Evolutionary conservation across 2,888 invertebrate species (phyloP).

Genomic region (Kryphioiulus occultus): DNA sequence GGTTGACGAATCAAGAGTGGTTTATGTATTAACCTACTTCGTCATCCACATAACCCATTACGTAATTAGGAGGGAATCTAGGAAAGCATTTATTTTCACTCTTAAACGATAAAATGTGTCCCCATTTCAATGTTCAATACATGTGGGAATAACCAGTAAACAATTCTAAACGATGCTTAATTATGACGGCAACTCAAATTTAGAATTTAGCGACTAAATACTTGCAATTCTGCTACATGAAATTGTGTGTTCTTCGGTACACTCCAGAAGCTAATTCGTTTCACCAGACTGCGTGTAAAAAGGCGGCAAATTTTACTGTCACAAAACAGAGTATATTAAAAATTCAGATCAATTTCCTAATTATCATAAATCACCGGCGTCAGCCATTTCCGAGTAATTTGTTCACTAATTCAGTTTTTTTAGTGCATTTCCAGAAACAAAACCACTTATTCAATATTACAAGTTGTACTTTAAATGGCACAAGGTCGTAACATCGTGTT

Average conservation of each 20-base stretch:
- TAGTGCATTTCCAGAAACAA: not conserved
- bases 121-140: not conserved
- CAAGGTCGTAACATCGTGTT: not conserved
- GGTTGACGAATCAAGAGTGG: conserved; percentile 4
- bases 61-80: not conserved
- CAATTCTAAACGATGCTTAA: too few relatives aligned
- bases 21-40: not conserved
- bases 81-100: not conserved
- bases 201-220: too few relatives aligned
- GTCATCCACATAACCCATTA: not conserved
- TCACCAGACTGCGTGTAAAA: too few relatives aligned
- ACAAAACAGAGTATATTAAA: not conserved
- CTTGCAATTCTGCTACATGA: too few relatives aligned
- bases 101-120: not conserved
- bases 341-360: not conserved
- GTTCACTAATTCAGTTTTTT: not conserved
- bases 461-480: not conserved
- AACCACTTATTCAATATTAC: not conserved
- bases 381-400: not conserved
- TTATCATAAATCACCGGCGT: not conserved
- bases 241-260: too few relatives aligned
- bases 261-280: too few relatives aligned
- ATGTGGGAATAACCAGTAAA: not conserved
- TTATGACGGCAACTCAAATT: too few relatives aligned
- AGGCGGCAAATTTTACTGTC: not conserved